Evolutionary conservation across 2,888 invertebrate species (phyloP), one percentile per base, ranked within the genome.

Genomic region (Thymelicus sylvestris): DNA sequence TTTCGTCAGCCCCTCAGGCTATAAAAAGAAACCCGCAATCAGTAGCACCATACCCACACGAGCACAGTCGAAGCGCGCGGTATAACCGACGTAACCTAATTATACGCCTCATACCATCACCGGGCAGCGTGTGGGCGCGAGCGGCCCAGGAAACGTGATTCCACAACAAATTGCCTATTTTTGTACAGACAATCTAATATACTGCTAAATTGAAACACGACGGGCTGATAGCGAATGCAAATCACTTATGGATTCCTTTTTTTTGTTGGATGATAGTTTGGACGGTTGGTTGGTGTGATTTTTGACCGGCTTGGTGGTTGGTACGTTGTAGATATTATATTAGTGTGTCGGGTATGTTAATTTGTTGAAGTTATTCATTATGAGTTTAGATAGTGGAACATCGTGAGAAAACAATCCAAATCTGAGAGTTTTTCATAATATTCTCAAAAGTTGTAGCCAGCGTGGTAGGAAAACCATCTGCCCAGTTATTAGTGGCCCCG

Each of bases 81-180:
- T 38, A 69, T 69, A 63, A 31, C 24, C 48, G 41, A 39, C 44
- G 31, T 66, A 66, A 70, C 64, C 67, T 70, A 73, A 70, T 73
- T 73, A 70, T 66, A 55, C 65, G 55, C 31, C 69, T 63, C 55
- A 66, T 48, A 63, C 64, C n/a, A 57, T 41, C 67, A 41, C 52
- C 50, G 67, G 67, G 13, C 67, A 52, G 67, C 50, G 67, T 61
- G 67, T 61, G 66, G 66, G 31, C 61, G 50, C 67, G 67, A 61
- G 39, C 50, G 15, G 38, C 59, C n/a, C 48, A 50, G 50, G 67
- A n/a, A 39, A 67, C 67, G 50, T 61, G 60, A 50, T 61, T 50
- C 67, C 59, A 60, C 59, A 61, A 61, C 67, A 41, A 47, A 61
- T 61, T 67, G 67, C 60, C 39, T 61, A 66, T 67, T 67, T 67